phyloP scores from a whole-genome alignment of 53 echinoderm and acorn worm species.

The Crossaster papposus region DNA sequence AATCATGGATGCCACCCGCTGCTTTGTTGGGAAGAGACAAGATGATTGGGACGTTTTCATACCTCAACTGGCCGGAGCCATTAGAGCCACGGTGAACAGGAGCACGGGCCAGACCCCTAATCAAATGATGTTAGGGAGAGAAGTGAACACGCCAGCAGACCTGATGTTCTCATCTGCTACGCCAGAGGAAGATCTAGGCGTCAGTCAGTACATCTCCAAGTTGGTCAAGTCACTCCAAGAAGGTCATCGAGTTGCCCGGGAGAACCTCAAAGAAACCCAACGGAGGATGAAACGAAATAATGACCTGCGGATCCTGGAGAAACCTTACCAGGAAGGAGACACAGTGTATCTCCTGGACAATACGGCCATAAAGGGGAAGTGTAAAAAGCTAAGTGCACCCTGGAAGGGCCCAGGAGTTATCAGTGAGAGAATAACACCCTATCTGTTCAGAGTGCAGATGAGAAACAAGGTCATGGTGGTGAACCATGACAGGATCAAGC shows the following conservation, averaged over 20 bases:
- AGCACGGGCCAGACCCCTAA: conserved; percentile 54
- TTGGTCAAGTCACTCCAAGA: conserved; percentile 22
- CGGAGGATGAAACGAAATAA: conserved; percentile 50
- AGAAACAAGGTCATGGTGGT: conserved; percentile 42
- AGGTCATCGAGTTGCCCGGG: conserved; percentile 41
- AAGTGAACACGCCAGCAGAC: conserved; percentile 56
- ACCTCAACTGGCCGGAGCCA: conserved; percentile 55
- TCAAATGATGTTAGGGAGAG: conserved; percentile 53
- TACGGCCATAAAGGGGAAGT: conserved; percentile 35
- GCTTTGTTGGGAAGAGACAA: conserved; percentile 56
- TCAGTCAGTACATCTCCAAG: conserved; percentile 8
- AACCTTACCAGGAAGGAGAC: conserved; percentile 41
- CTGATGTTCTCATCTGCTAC: conserved; percentile 45
- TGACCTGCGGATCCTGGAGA: conserved; percentile 28
- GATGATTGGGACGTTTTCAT: conserved; percentile 48
- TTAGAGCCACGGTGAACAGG: conserved; percentile 58
- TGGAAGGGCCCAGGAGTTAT: conserved; percentile 64
- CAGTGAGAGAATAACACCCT: conserved; percentile 26
- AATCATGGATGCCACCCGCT: conserved; percentile 61
- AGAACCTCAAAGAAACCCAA: conserved; percentile 21
- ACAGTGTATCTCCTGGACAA: conserved; percentile 62
- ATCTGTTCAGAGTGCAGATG: conserved; percentile 48
- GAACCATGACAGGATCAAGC: conserved; percentile 64
- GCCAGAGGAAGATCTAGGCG: background rate
- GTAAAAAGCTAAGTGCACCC: conserved; percentile 50